Evolutionary conservation across 2,797 vertebrate genomes (phyloP).

Genomic region (Oreochromis mossambicus): DNA sequence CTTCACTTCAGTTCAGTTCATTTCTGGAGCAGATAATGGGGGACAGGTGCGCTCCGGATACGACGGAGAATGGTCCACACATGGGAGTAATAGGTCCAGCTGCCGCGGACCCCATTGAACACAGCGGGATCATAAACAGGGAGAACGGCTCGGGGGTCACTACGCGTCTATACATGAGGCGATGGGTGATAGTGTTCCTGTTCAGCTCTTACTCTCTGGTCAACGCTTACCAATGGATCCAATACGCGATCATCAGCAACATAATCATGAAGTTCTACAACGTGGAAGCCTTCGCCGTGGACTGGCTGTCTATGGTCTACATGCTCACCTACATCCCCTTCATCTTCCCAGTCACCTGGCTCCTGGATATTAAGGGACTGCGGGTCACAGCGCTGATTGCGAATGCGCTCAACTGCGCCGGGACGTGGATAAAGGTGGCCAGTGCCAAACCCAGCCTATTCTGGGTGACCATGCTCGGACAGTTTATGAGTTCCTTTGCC

Average conservation of each 20-base stretch:
- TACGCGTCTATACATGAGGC: conserved; percentile 72
- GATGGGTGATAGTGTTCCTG: conserved; percentile 83
- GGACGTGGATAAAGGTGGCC: conserved; percentile 91
- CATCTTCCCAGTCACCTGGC: conserved; percentile 91
- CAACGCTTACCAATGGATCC: conserved; percentile 97
- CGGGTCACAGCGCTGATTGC: conserved; percentile 85
- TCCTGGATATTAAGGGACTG: conserved; percentile 87
- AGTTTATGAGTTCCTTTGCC: conserved; percentile 80
- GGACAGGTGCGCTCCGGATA: neutral
- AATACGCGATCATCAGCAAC: conserved; percentile 92
- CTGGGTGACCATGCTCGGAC: conserved; percentile 83
- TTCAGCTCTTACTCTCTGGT: conserved; percentile 90
- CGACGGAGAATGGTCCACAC: neutral
- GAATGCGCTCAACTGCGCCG: conserved; percentile 83
- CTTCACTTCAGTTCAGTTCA: neutral
- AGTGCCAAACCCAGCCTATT: conserved; percentile 81
- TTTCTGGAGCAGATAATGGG: conserved; percentile 24
- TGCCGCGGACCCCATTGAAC: neutral
- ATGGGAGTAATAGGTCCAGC: neutral
- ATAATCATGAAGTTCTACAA: conserved; percentile 85
- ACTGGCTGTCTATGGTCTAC: conserved; percentile 93
- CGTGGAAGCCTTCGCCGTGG: conserved; percentile 77
- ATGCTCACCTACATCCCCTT: conserved; percentile 93
- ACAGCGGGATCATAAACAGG: conserved; percentile 14
- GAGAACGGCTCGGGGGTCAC: neutral